phyloP scores from a whole-genome alignment of 2,113 vertebrate species.

The Centrocercus urophasianus region DNA sequence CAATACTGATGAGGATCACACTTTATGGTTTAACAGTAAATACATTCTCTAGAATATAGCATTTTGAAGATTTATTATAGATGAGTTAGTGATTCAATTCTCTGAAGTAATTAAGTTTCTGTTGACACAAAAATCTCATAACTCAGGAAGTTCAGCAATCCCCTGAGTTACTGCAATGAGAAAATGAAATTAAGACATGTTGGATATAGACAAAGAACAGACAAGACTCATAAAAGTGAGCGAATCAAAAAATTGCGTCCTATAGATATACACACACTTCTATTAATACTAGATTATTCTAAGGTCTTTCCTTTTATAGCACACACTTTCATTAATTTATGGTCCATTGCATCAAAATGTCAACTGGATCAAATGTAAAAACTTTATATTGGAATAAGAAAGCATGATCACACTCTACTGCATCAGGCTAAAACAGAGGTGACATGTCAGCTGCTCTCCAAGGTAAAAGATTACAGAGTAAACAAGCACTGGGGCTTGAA shows the following conservation, averaged over 20 bases:
- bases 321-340: constrained; percentile 38
- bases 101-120: constrained; percentile 59
- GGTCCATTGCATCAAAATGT: constrained; percentile 39
- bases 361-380: constrained; percentile 36
- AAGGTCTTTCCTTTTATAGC: constrained; percentile 45
- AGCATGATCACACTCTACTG: background rate
- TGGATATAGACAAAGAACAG: constrained; percentile 46
- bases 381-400: constrained; percentile 21
- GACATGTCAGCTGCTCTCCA: background rate
- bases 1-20: background rate
- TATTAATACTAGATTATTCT: constrained; percentile 46
- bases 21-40: background rate
- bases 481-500: background rate
- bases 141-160: constrained; percentile 43
- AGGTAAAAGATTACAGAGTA: background rate
- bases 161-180: constrained; percentile 24
- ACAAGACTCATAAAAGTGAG: constrained; percentile 43
- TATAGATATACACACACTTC: background rate
- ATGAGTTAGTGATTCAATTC: constrained; percentile 29
- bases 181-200: constrained; percentile 62
- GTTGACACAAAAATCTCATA: constrained; percentile 65
- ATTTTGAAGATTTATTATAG: constrained; percentile 33
- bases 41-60: background rate
- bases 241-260: constrained; percentile 22
- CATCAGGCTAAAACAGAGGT: background rate